Evolutionary conservation across 2,797 vertebrate genomes (phyloP), one percentile per base, ranked within the genome.

Genomic region (Pangasius mekongensis): DNA sequence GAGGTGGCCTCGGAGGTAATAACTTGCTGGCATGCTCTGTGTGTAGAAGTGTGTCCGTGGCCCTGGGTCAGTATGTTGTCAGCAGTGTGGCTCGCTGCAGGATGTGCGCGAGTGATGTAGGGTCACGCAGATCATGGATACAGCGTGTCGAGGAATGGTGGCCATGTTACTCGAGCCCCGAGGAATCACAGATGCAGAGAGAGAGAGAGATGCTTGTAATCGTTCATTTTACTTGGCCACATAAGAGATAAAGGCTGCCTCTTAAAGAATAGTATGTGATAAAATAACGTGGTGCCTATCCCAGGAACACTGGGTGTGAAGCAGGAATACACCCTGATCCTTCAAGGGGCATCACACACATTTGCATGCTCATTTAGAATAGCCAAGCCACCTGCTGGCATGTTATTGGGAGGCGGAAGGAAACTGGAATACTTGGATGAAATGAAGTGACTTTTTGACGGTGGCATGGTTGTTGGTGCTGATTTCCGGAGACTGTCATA

Each of bases 61-160:
- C 64, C 69, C 39, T 60, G 56, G 74, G 87, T 84, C 74, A 76
- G 81, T 30, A 13, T 39, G 82, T n/a, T 85, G 47, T 76, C 73
- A 88, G 74, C 36, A n/a, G 56, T n/a, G 39, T 67, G 24, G n/a
- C 43, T 64, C 10, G 49, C 58, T 78, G 71, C 80, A 88, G 89
- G 78, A 56, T 47, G 49, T 56, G 67, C 22, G 30, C 14, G 18
- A 87, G 86, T 54, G 82, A 87, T 78, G 52, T 84, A 18, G 39
- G 81, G 58, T 47, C 36, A 47, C 24, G 47, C 11, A n/a, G 80
- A 16, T 64, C 39, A 64, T 64, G 39, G 80, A 43, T n/a, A 83
- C 22, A 47, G 36, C 5, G 3, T 30, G 81, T 83, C 36, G 0
- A 47, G 60, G 60, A 83, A 64, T n/a, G 81, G 24, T 27, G 80